These are phyloP conservation scores for Crypturellus undulatus DNA, from an alignment of 2,113 vertebrate genomes.

Conservation along the genomic window DNA sequence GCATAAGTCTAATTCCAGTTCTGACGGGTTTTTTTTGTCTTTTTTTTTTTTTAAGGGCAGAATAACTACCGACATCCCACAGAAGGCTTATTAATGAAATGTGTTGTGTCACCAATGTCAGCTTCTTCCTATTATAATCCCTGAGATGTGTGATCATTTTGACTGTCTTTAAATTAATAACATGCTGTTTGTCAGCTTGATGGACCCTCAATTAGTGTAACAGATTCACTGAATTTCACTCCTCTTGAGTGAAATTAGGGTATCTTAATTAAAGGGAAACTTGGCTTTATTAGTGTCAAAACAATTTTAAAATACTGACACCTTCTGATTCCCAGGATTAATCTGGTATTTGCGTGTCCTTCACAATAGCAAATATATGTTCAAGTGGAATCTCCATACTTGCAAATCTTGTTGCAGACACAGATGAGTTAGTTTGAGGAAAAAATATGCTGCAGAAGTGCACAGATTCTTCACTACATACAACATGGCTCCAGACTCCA, in stretches of 20 bases:
- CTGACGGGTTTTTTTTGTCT: neutral
- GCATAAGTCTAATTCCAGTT: slow-evolving; percentile 20
- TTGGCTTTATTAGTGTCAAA: neutral
- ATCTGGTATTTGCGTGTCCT: neutral
- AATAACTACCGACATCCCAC: slow-evolving; percentile 15
- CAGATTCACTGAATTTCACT: neutral
- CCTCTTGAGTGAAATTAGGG: neutral
- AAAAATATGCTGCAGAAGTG: neutral
- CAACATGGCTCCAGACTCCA: neutral
- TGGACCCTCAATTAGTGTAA: slow-evolving; percentile 5
- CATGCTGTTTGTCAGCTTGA: slow-evolving; percentile 19
- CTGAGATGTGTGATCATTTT: slow-evolving; percentile 40
- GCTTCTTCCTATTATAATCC: neutral
- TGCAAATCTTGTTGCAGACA: neutral
- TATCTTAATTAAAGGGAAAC: slow-evolving; percentile 23
- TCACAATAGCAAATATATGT: neutral
- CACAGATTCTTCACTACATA: neutral
- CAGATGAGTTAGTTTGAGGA: neutral
- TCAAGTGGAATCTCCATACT: neutral
- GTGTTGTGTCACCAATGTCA: slow-evolving; percentile 41
- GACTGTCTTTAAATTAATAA: slow-evolving; percentile 42
- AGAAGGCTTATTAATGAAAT: slow-evolving; percentile 54
- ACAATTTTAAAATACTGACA: neutral
- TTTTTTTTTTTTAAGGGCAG: neutral
- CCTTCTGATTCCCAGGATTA: neutral